Base-by-base conservation (phyloP, 1,140 invertebrate genomes). In the Drosophila subobscura region DNA sequence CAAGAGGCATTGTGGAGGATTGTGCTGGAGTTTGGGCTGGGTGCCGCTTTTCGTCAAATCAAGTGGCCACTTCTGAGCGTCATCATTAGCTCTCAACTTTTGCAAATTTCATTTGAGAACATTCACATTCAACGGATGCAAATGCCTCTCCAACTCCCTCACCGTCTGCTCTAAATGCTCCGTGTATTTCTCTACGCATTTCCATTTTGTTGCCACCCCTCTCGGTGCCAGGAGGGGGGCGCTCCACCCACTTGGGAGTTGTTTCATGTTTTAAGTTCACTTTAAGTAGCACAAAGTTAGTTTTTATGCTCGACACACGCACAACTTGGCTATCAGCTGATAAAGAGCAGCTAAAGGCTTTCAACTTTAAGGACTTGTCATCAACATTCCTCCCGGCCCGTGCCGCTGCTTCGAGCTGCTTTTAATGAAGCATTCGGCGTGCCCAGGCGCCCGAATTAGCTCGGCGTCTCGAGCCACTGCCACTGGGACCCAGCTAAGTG, bases 271-370 rank as follows among this genome's bases (percentile, higher is more conserved):
- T 85, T 86, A 85, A 86, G 80, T 85, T 85, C 68, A 41, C 80
- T 85, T 85, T 86, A 80, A 85, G 80, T 81, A 86, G 81, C 80
- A 86, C 50, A 72, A 80, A 86, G 80, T 85, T 85, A 77, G 80
- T 85, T 85, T 85, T 85, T 74, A 85, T 85, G 81, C 80, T 65
- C 42, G 73, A 77, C 80, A 86, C 80, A 80, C 80, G 73, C 81
- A 80, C 65, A 86, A 84, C 50, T 85, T 86, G 68, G 77, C 63
- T 80, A 81, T 86, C 83, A 70, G 73, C 81, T 86, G 77, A 85
- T 86, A 85, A 85, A 85, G 86, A 77, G 67, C 59, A 58, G 72
- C 40, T 44, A 76, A 74, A 60, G 77, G 81, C 79, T 80, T 85
- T 86, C 86, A 86, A 63, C 16, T 20, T 20, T 20, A 20, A 20